phyloP scores from a whole-genome alignment of 2,797 vertebrate genomes.

The Artibeus jamaicensis region DNA sequence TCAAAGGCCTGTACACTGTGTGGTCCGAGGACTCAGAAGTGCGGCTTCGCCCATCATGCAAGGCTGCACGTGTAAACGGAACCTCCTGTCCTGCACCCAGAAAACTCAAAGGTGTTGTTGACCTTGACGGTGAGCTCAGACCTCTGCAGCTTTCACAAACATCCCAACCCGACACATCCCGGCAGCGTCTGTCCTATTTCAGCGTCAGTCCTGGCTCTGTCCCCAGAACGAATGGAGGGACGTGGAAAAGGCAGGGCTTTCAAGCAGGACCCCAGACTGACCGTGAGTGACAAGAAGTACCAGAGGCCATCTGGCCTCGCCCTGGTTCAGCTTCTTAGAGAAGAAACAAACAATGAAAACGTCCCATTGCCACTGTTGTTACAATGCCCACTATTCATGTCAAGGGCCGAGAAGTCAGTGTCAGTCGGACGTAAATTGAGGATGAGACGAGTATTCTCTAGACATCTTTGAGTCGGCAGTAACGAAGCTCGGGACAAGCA shows the following conservation, averaged over 20 bases:
- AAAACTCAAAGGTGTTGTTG: conserved; percentile 15
- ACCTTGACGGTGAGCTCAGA: conserved; percentile 16
- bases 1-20: neutral
- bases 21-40: neutral
- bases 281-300: neutral
- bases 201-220: neutral
- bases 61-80: neutral
- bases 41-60: neutral
- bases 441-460: neutral
- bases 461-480: neutral
- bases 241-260: neutral
- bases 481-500: neutral
- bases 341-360: neutral
- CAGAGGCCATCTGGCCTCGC: neutral
- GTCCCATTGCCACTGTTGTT: neutral
- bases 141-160: neutral
- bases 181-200: neutral
- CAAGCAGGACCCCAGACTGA: neutral
- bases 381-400: neutral
- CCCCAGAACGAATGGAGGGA: neutral
- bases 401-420: neutral
- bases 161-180: neutral
- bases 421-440: neutral
- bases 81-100: neutral
- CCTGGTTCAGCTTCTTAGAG: neutral